Conservation (phyloP, 1,140 invertebrate genomes). For the Mactra quadrangularis region DNA sequence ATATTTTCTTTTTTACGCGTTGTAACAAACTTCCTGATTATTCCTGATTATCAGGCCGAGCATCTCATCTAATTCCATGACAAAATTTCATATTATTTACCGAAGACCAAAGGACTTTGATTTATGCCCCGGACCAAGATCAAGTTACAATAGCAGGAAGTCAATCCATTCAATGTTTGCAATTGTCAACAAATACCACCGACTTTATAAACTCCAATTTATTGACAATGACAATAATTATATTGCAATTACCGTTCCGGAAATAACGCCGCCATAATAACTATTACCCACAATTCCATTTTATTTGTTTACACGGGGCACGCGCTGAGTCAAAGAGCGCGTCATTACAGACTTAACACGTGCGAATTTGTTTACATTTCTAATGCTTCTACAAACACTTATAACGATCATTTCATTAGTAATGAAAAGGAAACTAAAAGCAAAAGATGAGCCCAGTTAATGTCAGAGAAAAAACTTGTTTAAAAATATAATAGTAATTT, state of each 20-base stretch:
- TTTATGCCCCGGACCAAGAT: no score
- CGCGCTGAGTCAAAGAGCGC: constrained; percentile 60
- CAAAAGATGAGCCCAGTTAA: no score
- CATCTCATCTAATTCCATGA: no score
- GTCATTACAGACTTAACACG: constrained; percentile 46
- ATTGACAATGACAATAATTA: constrained; percentile 30
- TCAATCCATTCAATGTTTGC: no score
- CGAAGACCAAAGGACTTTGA: no score
- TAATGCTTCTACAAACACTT: constrained; percentile 51
- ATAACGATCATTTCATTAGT: constrained; percentile 36
- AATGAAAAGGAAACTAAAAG: constrained; percentile 20
- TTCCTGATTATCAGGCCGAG: no score
- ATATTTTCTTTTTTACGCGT: no score
- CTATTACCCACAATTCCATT: constrained; percentile 35
- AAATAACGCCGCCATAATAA: constrained; percentile 34
- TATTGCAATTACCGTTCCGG: constrained; percentile 36
- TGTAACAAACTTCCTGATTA: no score
- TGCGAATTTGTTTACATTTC: constrained; percentile 46
- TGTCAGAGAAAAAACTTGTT: no score
- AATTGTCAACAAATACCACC: constrained; percentile 27
- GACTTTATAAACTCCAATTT: not conserved
- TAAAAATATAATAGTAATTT: no score
- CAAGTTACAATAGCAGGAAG: no score
- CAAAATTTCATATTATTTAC: no score
- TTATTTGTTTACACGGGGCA: constrained; percentile 53